phyloP scores from a whole-genome alignment of 1,140 invertebrate genomes.

The Pseudomyrmex flavicornis region DNA sequence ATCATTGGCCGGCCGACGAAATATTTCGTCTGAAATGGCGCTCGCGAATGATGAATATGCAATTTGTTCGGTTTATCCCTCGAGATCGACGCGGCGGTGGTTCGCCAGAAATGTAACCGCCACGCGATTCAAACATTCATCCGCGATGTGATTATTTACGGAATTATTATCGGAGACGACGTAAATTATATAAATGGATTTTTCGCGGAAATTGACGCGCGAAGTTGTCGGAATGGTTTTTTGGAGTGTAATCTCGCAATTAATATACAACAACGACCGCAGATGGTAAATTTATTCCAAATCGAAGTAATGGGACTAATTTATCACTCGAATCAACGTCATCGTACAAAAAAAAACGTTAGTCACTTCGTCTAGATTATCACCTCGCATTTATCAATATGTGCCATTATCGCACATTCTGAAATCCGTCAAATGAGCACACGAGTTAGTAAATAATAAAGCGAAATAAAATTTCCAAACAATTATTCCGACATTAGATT shows the following conservation, averaged over 20 bases:
- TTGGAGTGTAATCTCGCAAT: constrained; percentile 16
- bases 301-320: constrained; percentile 33
- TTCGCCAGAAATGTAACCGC: not conserved
- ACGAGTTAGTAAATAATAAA: constrained; percentile 10
- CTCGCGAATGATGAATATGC: constrained; percentile 33
- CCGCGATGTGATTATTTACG: constrained; percentile 33
- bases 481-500: not conserved
- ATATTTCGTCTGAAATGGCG: constrained; percentile 33
- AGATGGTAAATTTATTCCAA: constrained; percentile 18
- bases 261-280: constrained; percentile 6
- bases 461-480: not conserved
- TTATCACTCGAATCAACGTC: constrained; percentile 27
- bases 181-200: constrained; percentile 35
- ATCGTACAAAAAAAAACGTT: constrained; percentile 14
- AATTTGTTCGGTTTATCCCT: not conserved
- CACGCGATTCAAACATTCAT: constrained; percentile 19
- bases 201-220: constrained; percentile 1
- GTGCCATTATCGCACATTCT: not conserved
- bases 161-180: not conserved
- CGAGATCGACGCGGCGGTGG: constrained; percentile 2
- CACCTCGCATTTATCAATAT: constrained; percentile 10
- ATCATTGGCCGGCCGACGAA: constrained; percentile 18
- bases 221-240: not conserved
- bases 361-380: constrained; percentile 27
- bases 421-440: not conserved